phyloP scores from a whole-genome alignment of 2,888 invertebrate species.

The Hetaerina titia region DNA sequence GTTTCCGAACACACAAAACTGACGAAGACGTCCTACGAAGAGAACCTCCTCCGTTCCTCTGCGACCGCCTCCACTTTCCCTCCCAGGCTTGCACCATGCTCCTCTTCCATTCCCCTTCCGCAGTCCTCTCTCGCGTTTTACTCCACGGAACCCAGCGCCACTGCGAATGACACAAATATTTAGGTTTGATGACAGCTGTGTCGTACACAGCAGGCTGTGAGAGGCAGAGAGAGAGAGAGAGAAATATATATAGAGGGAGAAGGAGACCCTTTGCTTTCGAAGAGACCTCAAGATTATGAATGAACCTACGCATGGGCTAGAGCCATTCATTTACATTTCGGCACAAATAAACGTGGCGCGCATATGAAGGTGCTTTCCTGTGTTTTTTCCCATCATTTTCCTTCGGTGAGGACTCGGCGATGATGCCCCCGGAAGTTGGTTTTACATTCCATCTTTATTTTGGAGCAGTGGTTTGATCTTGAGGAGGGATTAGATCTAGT shows the following conservation, averaged over 20 bases:
- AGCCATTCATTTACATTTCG: neutral
- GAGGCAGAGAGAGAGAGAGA: neutral
- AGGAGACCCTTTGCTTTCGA: neutral
- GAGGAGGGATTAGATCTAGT: neutral
- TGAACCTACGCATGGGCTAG: neutral
- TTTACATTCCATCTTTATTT: neutral
- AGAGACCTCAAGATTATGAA: neutral
- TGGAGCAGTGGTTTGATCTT: neutral
- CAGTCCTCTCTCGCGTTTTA: neutral
- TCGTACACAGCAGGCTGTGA: constrained; percentile 25
- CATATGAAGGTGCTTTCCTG: neutral
- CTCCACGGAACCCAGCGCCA: neutral
- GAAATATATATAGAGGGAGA: neutral
- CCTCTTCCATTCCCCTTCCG: neutral
- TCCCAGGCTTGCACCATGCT: neutral
- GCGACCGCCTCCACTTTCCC: neutral
- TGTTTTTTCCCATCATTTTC: neutral
- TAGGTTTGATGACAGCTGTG: constrained; percentile 60
- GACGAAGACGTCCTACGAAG: neutral
- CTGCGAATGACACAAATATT: constrained; percentile 61
- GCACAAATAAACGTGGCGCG: neutral
- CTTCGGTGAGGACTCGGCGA: neutral
- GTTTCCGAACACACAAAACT: neutral
- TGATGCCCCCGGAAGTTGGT: neutral
- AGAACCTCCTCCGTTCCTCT: neutral